A percentile compares a stretch with the other conserved stretches of the same genome.
Evolutionary conservation across 2,113 vertebrate species (phyloP).

Genomic region (Megaptera novaeangliae): DNA sequence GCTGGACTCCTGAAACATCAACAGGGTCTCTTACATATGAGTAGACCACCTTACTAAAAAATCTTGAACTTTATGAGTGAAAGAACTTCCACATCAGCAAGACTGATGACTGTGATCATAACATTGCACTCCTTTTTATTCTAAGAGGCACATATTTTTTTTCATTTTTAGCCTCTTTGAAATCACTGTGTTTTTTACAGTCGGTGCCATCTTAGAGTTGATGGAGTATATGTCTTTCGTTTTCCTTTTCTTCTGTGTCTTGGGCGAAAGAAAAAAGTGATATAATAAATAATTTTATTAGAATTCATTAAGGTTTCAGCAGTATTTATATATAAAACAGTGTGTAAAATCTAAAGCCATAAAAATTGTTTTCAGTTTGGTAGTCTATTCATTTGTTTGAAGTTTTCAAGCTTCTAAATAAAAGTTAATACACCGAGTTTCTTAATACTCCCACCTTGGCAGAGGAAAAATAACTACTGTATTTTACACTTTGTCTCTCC

Average conservation of each 20-base stretch:
- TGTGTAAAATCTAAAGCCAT: not conserved
- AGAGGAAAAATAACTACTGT: constrained; percentile 70
- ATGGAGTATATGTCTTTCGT: not conserved
- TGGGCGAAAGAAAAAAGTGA: not conserved
- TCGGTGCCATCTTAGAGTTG: not conserved
- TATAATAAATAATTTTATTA: not conserved
- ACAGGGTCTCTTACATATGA: not conserved
- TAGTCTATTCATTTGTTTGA: not conserved
- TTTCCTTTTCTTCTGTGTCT: not conserved
- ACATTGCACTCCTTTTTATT: not conserved
- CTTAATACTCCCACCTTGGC: constrained; percentile 41
- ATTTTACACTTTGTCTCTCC: constrained; percentile 65
- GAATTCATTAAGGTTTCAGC: not conserved
- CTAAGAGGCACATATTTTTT: not conserved
- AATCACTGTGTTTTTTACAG: not conserved
- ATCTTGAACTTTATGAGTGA: not conserved
- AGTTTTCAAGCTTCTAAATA: constrained; percentile 52
- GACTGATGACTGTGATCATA: not conserved
- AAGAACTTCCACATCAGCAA: not conserved
- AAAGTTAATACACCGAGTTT: constrained; percentile 58
- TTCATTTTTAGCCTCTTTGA: not conserved
- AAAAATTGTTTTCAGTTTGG: not conserved
- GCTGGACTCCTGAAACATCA: not conserved
- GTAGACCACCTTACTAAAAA: not conserved
- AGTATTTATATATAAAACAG: not conserved